A percentile compares a stretch with the other conserved stretches of the same genome.
These are phyloP conservation scores for Emmelina monodactyla DNA, from an alignment of 2,888 invertebrate genomes.

Conservation along the genomic window DNA sequence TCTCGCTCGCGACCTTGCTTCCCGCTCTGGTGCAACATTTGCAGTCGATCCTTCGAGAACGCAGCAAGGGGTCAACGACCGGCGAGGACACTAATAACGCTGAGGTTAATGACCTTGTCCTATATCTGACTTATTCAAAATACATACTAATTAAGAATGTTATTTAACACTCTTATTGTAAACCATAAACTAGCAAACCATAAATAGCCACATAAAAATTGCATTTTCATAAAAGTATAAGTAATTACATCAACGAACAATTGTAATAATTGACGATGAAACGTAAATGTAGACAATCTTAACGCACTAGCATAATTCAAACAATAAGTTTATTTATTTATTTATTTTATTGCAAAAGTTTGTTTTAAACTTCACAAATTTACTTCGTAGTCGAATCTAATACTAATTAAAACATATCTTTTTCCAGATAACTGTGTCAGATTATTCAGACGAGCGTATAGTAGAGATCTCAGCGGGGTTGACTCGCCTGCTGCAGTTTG, in stretches of 20 bases:
- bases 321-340: not conserved
- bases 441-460: constrained; percentile 78
- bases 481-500: constrained; percentile 82
- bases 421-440: constrained; percentile 64
- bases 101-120: not conserved
- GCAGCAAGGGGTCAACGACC: constrained; percentile 9
- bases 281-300: not conserved
- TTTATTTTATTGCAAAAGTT: not conserved
- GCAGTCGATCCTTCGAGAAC: constrained; percentile 68
- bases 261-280: no score
- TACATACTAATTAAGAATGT: no score
- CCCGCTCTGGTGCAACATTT: constrained; percentile 84
- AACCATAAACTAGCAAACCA: no score
- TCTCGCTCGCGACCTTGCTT: constrained; percentile 82
- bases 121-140: no score
- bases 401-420: no score
- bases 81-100: not conserved
- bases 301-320: not conserved
- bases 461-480: constrained; percentile 82
- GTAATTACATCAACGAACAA: no score
- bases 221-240: no score
- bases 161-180: no score
- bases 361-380: no score
- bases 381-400: no score
- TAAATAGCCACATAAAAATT: no score